Evolutionary conservation across 2,888 invertebrate genomes (phyloP).

Genomic region (Chymomyza caudatula): DNA sequence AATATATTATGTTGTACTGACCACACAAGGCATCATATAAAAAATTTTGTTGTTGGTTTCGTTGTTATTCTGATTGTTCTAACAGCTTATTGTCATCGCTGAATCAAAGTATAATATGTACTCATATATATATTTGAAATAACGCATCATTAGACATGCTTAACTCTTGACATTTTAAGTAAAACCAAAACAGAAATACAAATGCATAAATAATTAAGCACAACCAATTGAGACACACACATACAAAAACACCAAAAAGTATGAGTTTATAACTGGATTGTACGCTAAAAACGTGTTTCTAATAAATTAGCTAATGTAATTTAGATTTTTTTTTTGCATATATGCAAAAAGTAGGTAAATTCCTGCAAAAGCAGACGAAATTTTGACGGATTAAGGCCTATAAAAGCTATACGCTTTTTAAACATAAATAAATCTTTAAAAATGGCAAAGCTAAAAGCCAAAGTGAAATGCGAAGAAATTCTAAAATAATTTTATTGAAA

Average conservation of each 20-base stretch:
- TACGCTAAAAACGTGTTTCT: background rate
- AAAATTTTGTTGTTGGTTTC: slow-evolving; percentile 21
- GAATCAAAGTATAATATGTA: slow-evolving; percentile 2
- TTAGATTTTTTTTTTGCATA: background rate
- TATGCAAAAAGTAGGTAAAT: no score
- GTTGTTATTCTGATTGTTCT: slow-evolving; percentile 14
- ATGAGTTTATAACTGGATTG: slow-evolving; percentile 4
- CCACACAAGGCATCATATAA: slow-evolving; percentile 3
- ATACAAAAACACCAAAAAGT: slow-evolving; percentile 17
- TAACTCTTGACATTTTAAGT: slow-evolving; percentile 53
- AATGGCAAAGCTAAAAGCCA: no score
- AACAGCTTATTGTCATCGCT: slow-evolving; percentile 25
- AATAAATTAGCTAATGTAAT: background rate
- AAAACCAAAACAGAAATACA: background rate
- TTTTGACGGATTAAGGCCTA: background rate
- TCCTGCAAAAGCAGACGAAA: no score
- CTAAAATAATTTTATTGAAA: background rate
- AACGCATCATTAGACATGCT: slow-evolving; percentile 44
- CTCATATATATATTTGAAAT: slow-evolving; percentile 18
- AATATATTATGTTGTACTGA: background rate
- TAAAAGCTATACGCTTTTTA: no score
- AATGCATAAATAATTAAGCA: slow-evolving; percentile 2
- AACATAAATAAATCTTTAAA: background rate
- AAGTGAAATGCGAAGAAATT: no score
- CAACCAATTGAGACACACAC: background rate